phyloP scores from a whole-genome alignment of 2,888 invertebrate genomes.

The Diarsia brunnea region DNA sequence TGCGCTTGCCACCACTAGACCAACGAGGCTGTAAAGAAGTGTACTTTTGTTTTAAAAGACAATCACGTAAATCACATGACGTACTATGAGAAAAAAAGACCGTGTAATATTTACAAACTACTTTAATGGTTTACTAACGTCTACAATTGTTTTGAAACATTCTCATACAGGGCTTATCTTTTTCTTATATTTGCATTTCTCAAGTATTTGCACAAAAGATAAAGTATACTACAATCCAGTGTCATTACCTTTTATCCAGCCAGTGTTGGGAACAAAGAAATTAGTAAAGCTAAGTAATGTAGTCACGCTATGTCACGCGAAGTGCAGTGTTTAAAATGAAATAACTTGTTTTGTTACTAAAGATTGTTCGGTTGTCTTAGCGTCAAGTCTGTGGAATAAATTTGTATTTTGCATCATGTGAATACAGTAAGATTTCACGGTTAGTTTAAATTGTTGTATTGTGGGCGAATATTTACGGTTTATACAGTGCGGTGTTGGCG shows the following conservation, averaged over 20 bases:
- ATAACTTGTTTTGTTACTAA: constrained; percentile 16
- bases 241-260: constrained; percentile 21
- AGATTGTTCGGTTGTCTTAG: constrained; percentile 1
- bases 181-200: constrained; percentile 32
- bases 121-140: constrained; percentile 3
- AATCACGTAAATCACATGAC: background rate
- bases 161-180: constrained; percentile 30
- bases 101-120: constrained; percentile 11
- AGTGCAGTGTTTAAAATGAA: constrained; percentile 16
- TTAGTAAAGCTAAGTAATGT: constrained; percentile 33
- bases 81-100: background rate
- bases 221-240: constrained; percentile 27
- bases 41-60: background rate
- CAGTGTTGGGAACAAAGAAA: constrained; percentile 41
- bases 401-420: constrained; percentile 7
- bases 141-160: constrained; percentile 3
- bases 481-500: background rate
- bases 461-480: background rate
- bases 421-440: constrained; percentile 23
- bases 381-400: background rate
- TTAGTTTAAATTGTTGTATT: constrained; percentile 4
- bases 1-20: too few relatives aligned
- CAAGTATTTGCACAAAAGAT: constrained; percentile 45
- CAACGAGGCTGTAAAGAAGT: background rate
- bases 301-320: constrained; percentile 4